Base-by-base conservation (phyloP, 2,888 invertebrate species). In the Tipula unca region DNA sequence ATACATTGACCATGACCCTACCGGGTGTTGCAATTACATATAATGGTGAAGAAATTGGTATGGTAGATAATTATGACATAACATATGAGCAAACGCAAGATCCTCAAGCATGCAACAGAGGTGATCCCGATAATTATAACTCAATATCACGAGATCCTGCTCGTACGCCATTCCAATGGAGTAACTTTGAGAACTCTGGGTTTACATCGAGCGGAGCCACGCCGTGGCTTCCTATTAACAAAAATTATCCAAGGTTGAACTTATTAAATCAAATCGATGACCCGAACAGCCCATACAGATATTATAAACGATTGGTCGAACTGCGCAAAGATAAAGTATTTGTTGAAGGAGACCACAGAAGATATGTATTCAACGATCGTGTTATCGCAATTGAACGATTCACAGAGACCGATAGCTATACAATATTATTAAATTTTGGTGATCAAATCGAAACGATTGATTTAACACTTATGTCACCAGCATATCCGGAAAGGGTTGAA, bases 21-120 rank as follows among this genome's bases (percentile, higher is more conserved):
- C 96, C 96, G 0, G 97, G 97, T 42, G 94, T 95, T 0, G 93
- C 95, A 0, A 93, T 96, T n/a, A 94, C 95, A 0, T 97, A 97
- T 90, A 20, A 89, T 89, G 95, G 95, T 0, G 95, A 95, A 88
- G 95, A 95, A 89, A 93, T 95, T 48, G 95, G 93, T 1, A 94
- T 95, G 94, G 87, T 89, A 32, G 91, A 91, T 83, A 92, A 91
- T 87, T 89, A 91, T 8, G 39, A 89, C 2, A 90, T 89, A 8
- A 90, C 91, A 29, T 88, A 88, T 0, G 89, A 89, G 35, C 90
- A 90, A 85, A 85, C 42, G 3, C 5, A 29, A 14, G 85, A 85
- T 85, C 85, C 85, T 6, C 83, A 84, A 86, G 84, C 85, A 69
- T 86, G 86, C 29, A 87, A 86, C 35, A 87, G 32, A 32, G 35